Conservation (phyloP, 2,888 invertebrate species). For the Sturmia bella region DNA sequence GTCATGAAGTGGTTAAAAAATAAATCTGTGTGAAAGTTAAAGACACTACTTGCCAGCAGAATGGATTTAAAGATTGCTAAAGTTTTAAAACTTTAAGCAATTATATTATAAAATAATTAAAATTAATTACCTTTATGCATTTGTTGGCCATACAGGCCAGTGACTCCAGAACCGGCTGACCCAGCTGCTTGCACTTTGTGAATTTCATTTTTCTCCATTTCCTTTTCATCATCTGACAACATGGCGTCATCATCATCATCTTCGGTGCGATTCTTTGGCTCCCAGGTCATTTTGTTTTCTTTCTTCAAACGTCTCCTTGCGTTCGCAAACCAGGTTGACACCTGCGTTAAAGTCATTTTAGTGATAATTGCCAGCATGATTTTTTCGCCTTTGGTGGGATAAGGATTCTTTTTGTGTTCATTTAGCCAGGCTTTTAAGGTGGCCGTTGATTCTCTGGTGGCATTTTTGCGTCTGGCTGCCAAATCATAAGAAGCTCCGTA, state of each 20-base stretch:
- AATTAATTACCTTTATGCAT: slow-evolving; percentile 65
- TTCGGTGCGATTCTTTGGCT: slow-evolving; percentile 94
- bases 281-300: slow-evolving; percentile 99
- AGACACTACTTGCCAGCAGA: slow-evolving; percentile 37
- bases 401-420: slow-evolving; percentile 98
- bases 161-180: slow-evolving; percentile 7
- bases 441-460: slow-evolving; percentile 97
- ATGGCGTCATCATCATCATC: slow-evolving; percentile 93
- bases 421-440: slow-evolving; percentile 98
- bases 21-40: slow-evolving; percentile 20
- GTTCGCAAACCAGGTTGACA: slow-evolving; percentile 98
- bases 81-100: not conserved
- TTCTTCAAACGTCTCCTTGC: slow-evolving; percentile 96
- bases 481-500: slow-evolving; percentile 97
- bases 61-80: not conserved
- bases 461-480: slow-evolving; percentile 97
- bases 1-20: not conserved
- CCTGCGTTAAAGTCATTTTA: slow-evolving; percentile 97
- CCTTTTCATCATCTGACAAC: slow-evolving; percentile 93
- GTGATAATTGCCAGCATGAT: slow-evolving; percentile 97
- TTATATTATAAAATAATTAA: not conserved
- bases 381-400: slow-evolving; percentile 97
- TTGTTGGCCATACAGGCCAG: slow-evolving; percentile 55
- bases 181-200: slow-evolving; percentile 40
- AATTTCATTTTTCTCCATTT: slow-evolving; percentile 83